Evolutionary conservation across 2,797 vertebrate genomes (phyloP).

Genomic region (Aplochiton taeniatus): DNA sequence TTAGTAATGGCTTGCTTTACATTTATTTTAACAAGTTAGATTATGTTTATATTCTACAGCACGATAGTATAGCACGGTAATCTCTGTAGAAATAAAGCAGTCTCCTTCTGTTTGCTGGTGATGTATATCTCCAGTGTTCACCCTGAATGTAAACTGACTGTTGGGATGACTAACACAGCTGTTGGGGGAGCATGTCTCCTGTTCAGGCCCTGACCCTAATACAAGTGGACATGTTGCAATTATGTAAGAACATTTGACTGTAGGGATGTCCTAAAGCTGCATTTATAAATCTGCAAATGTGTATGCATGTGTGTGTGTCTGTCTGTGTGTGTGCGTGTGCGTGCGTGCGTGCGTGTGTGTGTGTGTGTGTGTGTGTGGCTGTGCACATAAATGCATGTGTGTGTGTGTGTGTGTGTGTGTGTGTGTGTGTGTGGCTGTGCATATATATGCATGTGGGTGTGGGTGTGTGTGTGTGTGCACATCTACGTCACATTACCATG

Average conservation of each 20-base stretch:
- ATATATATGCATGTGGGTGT: constrained; percentile 11
- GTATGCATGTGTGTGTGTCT: constrained; percentile 1
- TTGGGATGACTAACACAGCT: constrained; percentile 73
- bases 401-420: constrained; percentile 14
- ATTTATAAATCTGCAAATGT: constrained; percentile 21
- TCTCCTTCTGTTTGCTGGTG: constrained; percentile 37
- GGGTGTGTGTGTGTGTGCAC: constrained; percentile 14
- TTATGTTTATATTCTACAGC: no score
- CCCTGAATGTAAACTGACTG: constrained; percentile 63
- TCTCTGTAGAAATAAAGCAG: neutral
- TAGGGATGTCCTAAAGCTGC: constrained; percentile 62
- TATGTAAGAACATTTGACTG: constrained; percentile 64
- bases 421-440: neutral
- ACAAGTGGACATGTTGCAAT: constrained; percentile 75
- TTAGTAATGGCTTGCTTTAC: no score
- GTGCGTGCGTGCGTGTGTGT: constrained; percentile 24
- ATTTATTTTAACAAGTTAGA: no score
- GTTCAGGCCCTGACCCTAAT: constrained; percentile 75
- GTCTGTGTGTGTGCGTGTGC: constrained; percentile 30
- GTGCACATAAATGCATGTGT: neutral
- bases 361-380: constrained; percentile 17
- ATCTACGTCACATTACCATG: neutral
- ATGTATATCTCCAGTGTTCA: constrained; percentile 18
- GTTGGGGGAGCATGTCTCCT: constrained; percentile 63
- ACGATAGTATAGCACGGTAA: no score